Base-by-base conservation (phyloP, 2,113 vertebrate species). In the Garra rufa region DNA sequence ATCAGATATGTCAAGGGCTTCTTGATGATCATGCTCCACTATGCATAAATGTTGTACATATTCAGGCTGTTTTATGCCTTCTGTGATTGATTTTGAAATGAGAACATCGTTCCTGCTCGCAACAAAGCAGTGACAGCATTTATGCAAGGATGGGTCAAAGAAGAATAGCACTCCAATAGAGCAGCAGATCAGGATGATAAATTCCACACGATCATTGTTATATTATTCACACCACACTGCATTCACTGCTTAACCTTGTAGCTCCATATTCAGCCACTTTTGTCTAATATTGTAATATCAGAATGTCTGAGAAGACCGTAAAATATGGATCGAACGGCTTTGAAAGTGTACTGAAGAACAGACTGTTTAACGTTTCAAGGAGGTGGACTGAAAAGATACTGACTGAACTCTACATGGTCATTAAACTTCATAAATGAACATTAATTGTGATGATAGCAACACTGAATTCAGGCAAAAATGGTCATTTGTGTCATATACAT, bases 1-100 rank as follows among this genome's bases (percentile, higher is more conserved):
- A 97, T 96, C 96, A 96, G 94, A 96, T 96, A 95, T 96, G 95
- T 95, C 94, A 95, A 85, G 93, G 88, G 90, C 91, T 90, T 92
- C 94, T 93, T 91, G 90, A 92, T 92, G 90, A 91, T 90, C 92
- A 91, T 91, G 93, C 91, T 92, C 92, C 84, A 89, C 82, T 34
- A 82, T 93, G 87, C 91, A 88, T 85, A 88, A 88, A 85, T 90
- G 85, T 88, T 92, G 88, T 82, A 38, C 61, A 50, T 50, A 13
- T 67, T 38, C 46, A 30, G 24, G 26, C 24, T 65, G 43, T 50
- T 85, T 87, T 80, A 74, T 86, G 89, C 88, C 77, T 82, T 85
- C 48, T 81, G 81, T 88, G 82, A 93, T 93, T 91, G 91, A 94
- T 93, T 93, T 90, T 85, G 71, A 88, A 84, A 88, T 85, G 90